A percentile compares a stretch with the other conserved stretches of the same genome.
These are phyloP conservation scores for Hoplias malabaricus DNA, from an alignment of 2,113 vertebrate species.

Conservation along the genomic window DNA sequence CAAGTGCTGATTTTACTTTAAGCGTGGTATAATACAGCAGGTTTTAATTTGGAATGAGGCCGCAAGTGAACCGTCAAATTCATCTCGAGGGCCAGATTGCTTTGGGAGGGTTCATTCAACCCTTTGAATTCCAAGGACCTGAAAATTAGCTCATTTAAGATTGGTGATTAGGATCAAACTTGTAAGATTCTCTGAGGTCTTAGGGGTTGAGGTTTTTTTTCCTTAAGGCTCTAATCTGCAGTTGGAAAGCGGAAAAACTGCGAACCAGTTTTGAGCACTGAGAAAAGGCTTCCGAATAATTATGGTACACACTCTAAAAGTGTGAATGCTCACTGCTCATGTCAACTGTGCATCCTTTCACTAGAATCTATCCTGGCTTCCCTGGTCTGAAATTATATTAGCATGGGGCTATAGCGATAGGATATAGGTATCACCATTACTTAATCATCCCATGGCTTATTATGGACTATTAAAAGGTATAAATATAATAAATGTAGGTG, in stretches of 20 bases:
- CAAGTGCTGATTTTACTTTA: conserved; percentile 1
- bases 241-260: background rate
- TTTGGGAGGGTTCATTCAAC: conserved; percentile 38
- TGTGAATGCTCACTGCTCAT: too few species aligned
- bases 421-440: too few species aligned
- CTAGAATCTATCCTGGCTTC: too few species aligned
- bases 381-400: too few species aligned
- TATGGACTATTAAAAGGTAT: too few species aligned
- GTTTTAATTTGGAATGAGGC: conserved; percentile 44
- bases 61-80: conserved; percentile 50
- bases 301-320: background rate
- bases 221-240: background rate
- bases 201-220: background rate
- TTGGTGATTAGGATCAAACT: conserved; percentile 22
- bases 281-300: background rate
- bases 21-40: conserved; percentile 34
- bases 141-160: conserved; percentile 49
- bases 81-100: conserved; percentile 42
- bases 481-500: too few species aligned
- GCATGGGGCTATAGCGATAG: too few species aligned
- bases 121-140: conserved; percentile 40
- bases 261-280: background rate
- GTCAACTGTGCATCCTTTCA: background rate
- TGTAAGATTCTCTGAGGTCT: background rate
- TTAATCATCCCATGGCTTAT: too few species aligned